These are phyloP conservation scores for Stichopus horrens DNA, from an alignment of 53 echinoderm and acorn worm genomes.

Conservation along the genomic window DNA sequence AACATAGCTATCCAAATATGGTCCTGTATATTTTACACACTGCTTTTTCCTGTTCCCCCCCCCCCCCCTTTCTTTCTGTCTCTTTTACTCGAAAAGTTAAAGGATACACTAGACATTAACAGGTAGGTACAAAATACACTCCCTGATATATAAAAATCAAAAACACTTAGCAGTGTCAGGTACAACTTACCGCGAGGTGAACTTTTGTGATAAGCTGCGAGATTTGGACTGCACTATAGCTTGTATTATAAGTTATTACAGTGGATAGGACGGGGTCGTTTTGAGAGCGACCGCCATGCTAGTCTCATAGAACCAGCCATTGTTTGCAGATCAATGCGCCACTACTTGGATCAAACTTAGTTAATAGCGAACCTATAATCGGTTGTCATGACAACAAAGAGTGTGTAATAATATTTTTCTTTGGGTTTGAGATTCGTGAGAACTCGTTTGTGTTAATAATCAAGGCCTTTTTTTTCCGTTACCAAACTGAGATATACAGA, in stretches of 20 bases:
- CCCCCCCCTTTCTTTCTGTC: no score
- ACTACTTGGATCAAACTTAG: background rate
- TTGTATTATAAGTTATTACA: background rate
- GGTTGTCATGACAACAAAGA: conserved; percentile 37
- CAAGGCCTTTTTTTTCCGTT: conserved; percentile 14
- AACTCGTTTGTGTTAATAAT: conserved; percentile 14
- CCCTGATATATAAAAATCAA: no score
- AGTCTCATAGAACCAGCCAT: background rate
- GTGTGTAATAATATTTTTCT: conserved; percentile 37
- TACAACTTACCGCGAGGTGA: background rate
- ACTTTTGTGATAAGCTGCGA: background rate
- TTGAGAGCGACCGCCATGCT: background rate
- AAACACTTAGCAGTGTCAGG: no score
- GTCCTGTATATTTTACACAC: background rate
- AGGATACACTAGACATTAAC: no score
- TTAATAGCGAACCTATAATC: background rate
- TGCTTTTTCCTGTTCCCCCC: no score
- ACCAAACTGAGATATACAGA: background rate
- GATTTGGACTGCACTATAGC: background rate
- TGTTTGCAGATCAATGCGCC: background rate
- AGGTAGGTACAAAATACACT: no score
- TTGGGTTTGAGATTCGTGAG: conserved; percentile 34
- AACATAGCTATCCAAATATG: conserved; percentile 33
- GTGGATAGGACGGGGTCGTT: background rate
- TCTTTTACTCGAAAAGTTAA: no score